A percentile compares a stretch with the other conserved stretches of the same genome.
These are phyloP conservation scores for Piprites chloris DNA, from an alignment of 2,113 vertebrate genomes.

Conservation along the genomic window DNA sequence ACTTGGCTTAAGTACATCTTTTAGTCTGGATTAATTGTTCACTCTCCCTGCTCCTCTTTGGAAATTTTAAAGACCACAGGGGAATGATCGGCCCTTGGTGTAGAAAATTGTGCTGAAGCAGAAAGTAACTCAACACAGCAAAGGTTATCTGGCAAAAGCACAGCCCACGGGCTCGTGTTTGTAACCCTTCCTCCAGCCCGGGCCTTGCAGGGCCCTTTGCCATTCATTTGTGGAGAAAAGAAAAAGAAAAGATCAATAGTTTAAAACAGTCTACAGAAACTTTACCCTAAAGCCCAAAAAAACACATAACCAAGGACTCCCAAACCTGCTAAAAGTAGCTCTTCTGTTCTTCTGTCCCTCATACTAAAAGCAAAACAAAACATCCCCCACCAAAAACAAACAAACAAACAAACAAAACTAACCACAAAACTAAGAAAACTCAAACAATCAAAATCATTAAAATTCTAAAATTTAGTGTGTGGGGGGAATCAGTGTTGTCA, in stretches of 20 bases:
- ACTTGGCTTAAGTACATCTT: not conserved
- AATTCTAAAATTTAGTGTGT: fast-evolving
- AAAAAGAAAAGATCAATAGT: not conserved
- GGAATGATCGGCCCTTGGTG: slow-evolving; percentile 1
- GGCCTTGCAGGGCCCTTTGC: not conserved
- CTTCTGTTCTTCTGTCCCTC: not conserved
- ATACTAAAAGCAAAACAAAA: not conserved
- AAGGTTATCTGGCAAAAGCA: slow-evolving; percentile 21
- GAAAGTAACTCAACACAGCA: not conserved
- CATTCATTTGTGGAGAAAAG: not conserved
- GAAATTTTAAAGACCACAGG: slow-evolving; percentile 10
- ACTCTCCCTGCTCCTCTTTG: not conserved
- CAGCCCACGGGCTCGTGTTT: slow-evolving; percentile 4
- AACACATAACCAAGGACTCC: not conserved
- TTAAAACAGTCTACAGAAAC: not conserved
- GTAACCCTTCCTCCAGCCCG: not conserved
- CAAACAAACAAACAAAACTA: not conserved
- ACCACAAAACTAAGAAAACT: not conserved
- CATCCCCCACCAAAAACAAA: not conserved
- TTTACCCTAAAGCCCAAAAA: not conserved
- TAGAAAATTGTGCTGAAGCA: not conserved
- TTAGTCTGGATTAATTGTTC: not conserved
- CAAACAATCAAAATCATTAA: not conserved
- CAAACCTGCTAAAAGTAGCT: not conserved
- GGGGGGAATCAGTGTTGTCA: fast-evolving